A percentile compares a stretch with the other conserved stretches of the same genome.
Conservation (phyloP, 1,140 invertebrate species). For the Sycobia sp. region DNA sequence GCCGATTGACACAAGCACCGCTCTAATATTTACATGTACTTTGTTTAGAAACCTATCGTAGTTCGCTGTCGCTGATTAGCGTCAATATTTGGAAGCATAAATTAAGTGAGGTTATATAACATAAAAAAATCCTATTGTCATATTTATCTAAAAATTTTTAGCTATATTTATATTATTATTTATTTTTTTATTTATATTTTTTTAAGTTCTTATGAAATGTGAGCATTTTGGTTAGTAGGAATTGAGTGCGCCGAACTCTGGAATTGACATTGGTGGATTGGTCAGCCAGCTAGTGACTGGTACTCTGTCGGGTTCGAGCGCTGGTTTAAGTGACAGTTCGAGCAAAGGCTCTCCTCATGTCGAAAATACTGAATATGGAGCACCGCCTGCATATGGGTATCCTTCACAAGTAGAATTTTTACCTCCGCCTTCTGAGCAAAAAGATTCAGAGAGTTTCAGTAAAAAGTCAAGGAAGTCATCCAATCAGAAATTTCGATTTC, state of each 20-base stretch:
- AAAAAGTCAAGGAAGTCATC: neutral
- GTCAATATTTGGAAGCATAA: too few species aligned
- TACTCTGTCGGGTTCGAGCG: slow-evolving; percentile 50
- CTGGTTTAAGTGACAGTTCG: slow-evolving; percentile 47
- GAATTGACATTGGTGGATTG: slow-evolving; percentile 48
- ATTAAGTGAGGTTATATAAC: too few species aligned
- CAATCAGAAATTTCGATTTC: neutral
- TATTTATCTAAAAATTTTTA: too few species aligned
- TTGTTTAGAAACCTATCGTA: too few species aligned
- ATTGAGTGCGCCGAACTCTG: slow-evolving; percentile 38
- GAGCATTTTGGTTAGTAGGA: slow-evolving; percentile 45
- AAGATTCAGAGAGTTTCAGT: neutral
- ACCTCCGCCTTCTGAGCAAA: neutral
- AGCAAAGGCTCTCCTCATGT: too few species aligned
- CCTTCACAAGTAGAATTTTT: neutral
- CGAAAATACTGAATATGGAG: neutral
- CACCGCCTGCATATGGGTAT: neutral
- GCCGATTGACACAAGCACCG: too few species aligned
- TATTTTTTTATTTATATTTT: too few species aligned
- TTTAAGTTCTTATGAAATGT: too few species aligned
- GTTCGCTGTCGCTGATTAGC: too few species aligned
- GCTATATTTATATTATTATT: too few species aligned
- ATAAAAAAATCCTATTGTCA: too few species aligned
- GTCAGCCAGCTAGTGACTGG: slow-evolving; percentile 52
- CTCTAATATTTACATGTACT: too few species aligned